Base-by-base conservation (phyloP, 2,888 invertebrate species). In the Polydrusus pterygomalis region DNA sequence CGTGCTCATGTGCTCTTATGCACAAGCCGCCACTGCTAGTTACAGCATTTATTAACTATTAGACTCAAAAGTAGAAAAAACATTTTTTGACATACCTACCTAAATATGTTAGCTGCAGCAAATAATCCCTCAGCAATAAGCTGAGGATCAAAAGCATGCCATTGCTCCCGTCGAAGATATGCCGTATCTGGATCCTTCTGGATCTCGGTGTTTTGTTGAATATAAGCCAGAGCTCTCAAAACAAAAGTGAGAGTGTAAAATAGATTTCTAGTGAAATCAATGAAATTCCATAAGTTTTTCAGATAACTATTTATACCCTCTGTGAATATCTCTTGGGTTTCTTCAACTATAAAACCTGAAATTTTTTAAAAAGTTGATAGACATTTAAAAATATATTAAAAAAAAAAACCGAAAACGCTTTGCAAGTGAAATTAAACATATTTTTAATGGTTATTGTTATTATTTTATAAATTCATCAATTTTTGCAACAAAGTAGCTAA, bases 231-330 rank as follows among this genome's bases (percentile, higher is more conserved):
- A 5, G 91, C 84, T 63, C 93, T 89, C 6, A 96, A 87, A 34
- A 94, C 84, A 40, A 91, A 90, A 9, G 95, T 95, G 5, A 91
- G 89, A 51, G 94, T 91, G 87, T 98, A 98, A 2, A 98, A 89
- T 0, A 93, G 92, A 88, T 98, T 98, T 54, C 97, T 92, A 6
- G 95, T 94, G 85, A 97, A 97, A 89, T 98, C 98, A 68, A 98
- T 95, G 84, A 97, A 96, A 87, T 98, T 98, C 98, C 98, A 98
- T 91, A 98, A 92, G 86, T 98, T 96, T 38, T 95, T 91, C 34
- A 97, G 90, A 85, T 98, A 98, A 0, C 93, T 93, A 47, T 91
- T 91, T 63, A 97, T 91, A n/a, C 98, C 98, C 84, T 95, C 93
- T 20, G 92, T 91, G 90, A 94, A 97, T 78, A 97, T 93, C 86